A percentile compares a stretch with the other conserved stretches of the same genome.
phyloP scores from a whole-genome alignment of 2,888 invertebrate genomes.

The Sesia bembeciformis region DNA sequence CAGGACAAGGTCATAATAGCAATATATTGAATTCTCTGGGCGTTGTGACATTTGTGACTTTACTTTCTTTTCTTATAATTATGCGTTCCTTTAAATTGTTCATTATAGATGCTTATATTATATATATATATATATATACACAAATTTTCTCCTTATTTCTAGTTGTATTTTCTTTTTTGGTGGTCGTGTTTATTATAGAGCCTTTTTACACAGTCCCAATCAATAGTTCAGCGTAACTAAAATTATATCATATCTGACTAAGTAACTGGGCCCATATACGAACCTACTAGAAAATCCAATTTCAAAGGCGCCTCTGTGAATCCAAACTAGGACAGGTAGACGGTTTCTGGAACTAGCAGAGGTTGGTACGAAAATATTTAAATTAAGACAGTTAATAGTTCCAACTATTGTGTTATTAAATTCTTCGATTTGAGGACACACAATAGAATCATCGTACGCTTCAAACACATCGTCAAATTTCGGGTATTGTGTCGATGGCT shows the following conservation, averaged over 20 bases:
- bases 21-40: no score
- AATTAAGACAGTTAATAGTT: slow-evolving; percentile 70
- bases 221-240: slow-evolving; percentile 30
- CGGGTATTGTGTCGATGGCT: slow-evolving; percentile 23
- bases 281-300: slow-evolving; percentile 29
- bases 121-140: no score
- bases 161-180: no score
- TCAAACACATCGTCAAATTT: slow-evolving; percentile 26
- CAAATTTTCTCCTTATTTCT: no score
- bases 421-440: slow-evolving; percentile 26
- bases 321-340: slow-evolving; percentile 46
- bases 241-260: slow-evolving; percentile 31
- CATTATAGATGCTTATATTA: no score
- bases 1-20: no score
- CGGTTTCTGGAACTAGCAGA: slow-evolving; percentile 12
- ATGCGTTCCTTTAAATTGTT: no score
- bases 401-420: slow-evolving; percentile 28
- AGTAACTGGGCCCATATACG: slow-evolving; percentile 29
- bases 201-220: slow-evolving; percentile 9
- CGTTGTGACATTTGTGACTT: no score
- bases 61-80: no score
- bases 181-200: no score
- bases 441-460: slow-evolving; percentile 28
- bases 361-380: slow-evolving; percentile 75
- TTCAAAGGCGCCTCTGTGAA: slow-evolving; percentile 44